Percentiles rank a stretch among this genome's conserved stretches.
Evolutionary conservation across 1,140 invertebrate species (phyloP).

Genomic region (Trialeurodes vaporariorum): DNA sequence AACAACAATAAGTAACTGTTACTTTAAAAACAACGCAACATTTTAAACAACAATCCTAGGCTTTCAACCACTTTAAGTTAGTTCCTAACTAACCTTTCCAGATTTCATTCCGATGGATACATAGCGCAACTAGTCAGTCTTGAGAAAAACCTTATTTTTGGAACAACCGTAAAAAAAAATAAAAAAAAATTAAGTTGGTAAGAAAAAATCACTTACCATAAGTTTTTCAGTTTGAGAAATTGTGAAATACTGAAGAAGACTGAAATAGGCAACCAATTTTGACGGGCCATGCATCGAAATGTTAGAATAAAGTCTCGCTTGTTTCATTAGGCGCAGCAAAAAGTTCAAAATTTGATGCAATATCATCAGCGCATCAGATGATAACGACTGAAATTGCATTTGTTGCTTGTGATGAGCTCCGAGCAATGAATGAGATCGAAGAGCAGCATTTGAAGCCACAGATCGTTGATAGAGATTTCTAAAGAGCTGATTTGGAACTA

Average conservation of each 20-base stretch:
- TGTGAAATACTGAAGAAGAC: constrained; percentile 81
- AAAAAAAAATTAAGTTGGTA: neutral
- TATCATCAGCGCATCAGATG: constrained; percentile 59
- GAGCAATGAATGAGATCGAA: constrained; percentile 31
- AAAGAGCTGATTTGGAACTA: constrained; percentile 80
- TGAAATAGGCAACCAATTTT: constrained; percentile 80
- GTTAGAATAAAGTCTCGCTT: constrained; percentile 73
- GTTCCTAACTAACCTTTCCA: too few relatives aligned
- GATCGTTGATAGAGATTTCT: constrained; percentile 59
- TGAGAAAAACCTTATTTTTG: too few relatives aligned
- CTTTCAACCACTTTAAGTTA: too few relatives aligned
- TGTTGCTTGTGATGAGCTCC: constrained; percentile 38
- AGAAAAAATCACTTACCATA: constrained; percentile 54
- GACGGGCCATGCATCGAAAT: constrained; percentile 73
- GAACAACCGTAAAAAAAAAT: too few relatives aligned
- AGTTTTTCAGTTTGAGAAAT: constrained; percentile 81
- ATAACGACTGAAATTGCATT: constrained; percentile 38
- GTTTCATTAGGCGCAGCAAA: constrained; percentile 59
- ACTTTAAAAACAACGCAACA: neutral
- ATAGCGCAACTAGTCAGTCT: too few relatives aligned
- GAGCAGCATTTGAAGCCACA: neutral
- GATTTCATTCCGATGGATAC: too few relatives aligned
- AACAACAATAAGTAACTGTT: too few relatives aligned
- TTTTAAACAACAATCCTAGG: constrained; percentile 3
- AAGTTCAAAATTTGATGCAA: constrained; percentile 65